A percentile compares a stretch with the other conserved stretches of the same genome.
Evolutionary conservation across 2,888 invertebrate species (phyloP).

Genomic region (Syrista parreyssii): DNA sequence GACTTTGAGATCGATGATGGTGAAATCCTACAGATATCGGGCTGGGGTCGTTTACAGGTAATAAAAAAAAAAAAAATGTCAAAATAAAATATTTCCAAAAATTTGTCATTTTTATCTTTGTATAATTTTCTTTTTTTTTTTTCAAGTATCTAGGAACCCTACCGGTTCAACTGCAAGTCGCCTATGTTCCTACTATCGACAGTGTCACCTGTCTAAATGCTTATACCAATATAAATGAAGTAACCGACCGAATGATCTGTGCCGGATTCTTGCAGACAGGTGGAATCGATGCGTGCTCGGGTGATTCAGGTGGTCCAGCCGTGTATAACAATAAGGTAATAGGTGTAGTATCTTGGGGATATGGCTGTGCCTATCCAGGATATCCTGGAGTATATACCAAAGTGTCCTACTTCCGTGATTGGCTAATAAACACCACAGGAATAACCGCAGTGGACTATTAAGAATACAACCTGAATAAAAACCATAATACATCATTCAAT

Average conservation of each 20-base stretch:
- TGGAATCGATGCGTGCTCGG: slow-evolving; percentile 71
- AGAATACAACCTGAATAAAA: too few relatives aligned
- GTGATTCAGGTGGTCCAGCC: slow-evolving; percentile 73
- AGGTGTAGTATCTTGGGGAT: slow-evolving; percentile 72
- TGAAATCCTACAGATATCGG: slow-evolving; percentile 33
- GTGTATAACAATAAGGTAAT: slow-evolving; percentile 66
- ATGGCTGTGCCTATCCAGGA: slow-evolving; percentile 68
- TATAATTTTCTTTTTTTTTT: too few relatives aligned
- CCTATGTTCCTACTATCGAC: too few relatives aligned
- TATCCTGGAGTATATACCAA: slow-evolving; percentile 71
- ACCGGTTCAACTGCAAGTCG: too few relatives aligned
- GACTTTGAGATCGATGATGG: slow-evolving; percentile 39
- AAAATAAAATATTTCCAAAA: too few relatives aligned
- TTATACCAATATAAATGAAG: too few relatives aligned
- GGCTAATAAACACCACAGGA: slow-evolving; percentile 44
- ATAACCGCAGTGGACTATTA: too few relatives aligned
- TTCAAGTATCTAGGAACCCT: too few relatives aligned
- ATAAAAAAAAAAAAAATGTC: too few relatives aligned
- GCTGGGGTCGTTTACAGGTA: slow-evolving; percentile 27
- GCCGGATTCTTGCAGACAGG: slow-evolving; percentile 71
- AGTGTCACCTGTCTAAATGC: too few relatives aligned
- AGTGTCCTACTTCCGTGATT: slow-evolving; percentile 47
- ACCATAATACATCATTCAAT: too few relatives aligned
- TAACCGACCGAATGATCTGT: slow-evolving; percentile 71
- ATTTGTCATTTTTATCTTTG: too few relatives aligned